Conservation (phyloP, 2,888 invertebrate species). For the Drosophila meridiana region DNA sequence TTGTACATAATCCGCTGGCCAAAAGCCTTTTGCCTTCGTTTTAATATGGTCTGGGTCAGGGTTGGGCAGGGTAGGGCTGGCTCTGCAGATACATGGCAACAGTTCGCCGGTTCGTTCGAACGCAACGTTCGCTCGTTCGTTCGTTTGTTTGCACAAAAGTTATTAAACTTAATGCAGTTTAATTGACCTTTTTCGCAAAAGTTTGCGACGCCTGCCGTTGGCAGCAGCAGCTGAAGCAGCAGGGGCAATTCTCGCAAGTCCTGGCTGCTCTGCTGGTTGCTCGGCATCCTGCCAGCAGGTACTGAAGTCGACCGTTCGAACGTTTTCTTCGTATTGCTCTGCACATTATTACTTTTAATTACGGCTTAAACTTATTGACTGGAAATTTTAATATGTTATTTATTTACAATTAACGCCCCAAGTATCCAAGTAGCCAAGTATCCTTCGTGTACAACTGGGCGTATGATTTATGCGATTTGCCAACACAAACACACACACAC, state of each 20-base stretch:
- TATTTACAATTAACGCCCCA: slow-evolving; percentile 78
- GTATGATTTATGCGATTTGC: slow-evolving; percentile 75
- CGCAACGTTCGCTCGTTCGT: slow-evolving; percentile 36
- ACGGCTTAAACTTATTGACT: slow-evolving; percentile 80
- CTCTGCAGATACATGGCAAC: slow-evolving; percentile 58
- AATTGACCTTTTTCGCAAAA: slow-evolving; percentile 78
- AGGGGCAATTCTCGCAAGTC: slow-evolving; percentile 6
- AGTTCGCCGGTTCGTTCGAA: background rate
- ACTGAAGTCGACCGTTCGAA: slow-evolving; percentile 23
- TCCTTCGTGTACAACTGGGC: slow-evolving; percentile 70
- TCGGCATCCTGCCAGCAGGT: slow-evolving; percentile 67
- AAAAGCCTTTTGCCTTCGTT: slow-evolving; percentile 55
- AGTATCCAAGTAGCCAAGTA: slow-evolving; percentile 48
- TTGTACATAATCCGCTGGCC: slow-evolving; percentile 73
- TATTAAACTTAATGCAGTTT: slow-evolving; percentile 81
- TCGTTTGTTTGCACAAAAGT: slow-evolving; percentile 67
- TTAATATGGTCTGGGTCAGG: slow-evolving; percentile 52
- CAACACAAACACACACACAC: slow-evolving; percentile 35
- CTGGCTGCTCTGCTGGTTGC: slow-evolving; percentile 15
- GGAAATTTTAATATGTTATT: slow-evolving; percentile 81
- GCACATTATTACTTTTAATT: slow-evolving; percentile 80
- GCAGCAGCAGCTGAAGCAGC: slow-evolving; percentile 44
- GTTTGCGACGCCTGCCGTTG: slow-evolving; percentile 75
- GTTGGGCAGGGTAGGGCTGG: slow-evolving; percentile 20
- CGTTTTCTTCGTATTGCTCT: slow-evolving; percentile 36